A percentile compares a stretch with the other conserved stretches of the same genome.
phyloP scores from a whole-genome alignment of 2,888 invertebrate species.

The Mellilla xanthometata region DNA sequence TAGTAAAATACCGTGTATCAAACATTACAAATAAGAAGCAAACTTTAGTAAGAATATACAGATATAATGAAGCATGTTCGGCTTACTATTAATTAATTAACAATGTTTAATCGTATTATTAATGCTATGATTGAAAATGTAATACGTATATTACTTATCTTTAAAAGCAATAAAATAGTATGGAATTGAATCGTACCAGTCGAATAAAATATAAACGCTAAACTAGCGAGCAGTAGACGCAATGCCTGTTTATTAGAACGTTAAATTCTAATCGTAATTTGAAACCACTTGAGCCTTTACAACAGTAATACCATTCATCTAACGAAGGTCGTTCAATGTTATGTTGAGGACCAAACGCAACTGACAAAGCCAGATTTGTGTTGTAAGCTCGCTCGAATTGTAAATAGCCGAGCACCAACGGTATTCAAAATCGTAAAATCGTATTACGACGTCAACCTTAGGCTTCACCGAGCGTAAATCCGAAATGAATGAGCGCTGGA shows the following conservation, averaged over 20 bases:
- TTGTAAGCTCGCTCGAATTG: slow-evolving; percentile 37
- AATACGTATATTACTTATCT: no score
- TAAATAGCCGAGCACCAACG: slow-evolving; percentile 40
- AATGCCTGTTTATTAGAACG: slow-evolving; percentile 2
- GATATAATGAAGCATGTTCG: no score
- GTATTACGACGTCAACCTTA: slow-evolving; percentile 49
- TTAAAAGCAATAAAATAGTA: no score
- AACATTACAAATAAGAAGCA: no score
- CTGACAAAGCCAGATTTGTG: slow-evolving; percentile 19
- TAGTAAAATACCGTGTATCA: no score
- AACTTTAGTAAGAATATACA: no score
- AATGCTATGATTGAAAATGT: no score
- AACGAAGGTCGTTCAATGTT: slow-evolving; percentile 11
- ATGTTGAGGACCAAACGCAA: slow-evolving; percentile 15
- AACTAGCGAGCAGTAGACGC: no score
- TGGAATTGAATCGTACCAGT: no score
- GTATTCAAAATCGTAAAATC: slow-evolving; percentile 50
- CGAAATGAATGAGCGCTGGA: slow-evolving; percentile 50
- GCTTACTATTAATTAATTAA: no score
- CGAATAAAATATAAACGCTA: neutral
- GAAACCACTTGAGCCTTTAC: slow-evolving; percentile 9
- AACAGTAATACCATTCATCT: slow-evolving; percentile 10
- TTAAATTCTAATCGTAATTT: slow-evolving; percentile 19
- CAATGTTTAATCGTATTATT: no score
- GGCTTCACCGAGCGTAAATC: slow-evolving; percentile 52